These are phyloP conservation scores for Conomelus anceps DNA, from an alignment of 2,888 invertebrate species.

Conservation along the genomic window DNA sequence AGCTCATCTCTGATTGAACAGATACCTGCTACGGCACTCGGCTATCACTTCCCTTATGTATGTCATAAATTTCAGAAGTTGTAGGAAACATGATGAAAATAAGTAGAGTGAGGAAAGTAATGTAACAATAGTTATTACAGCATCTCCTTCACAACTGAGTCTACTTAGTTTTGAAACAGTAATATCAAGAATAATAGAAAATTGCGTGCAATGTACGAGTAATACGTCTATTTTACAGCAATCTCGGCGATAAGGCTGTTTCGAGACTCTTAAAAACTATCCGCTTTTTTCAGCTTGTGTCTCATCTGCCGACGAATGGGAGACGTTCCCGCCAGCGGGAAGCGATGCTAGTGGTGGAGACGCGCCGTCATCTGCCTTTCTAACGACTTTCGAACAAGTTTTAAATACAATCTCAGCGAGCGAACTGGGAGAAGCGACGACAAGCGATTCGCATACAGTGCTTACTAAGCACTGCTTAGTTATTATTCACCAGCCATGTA, in stretches of 20 bases:
- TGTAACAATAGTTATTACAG: no score
- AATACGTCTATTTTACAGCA: background rate
- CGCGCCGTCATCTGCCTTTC: background rate
- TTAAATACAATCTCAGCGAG: background rate
- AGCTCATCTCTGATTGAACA: no score
- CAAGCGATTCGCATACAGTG: background rate
- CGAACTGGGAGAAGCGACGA: background rate
- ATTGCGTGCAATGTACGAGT: background rate
- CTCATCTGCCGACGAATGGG: background rate
- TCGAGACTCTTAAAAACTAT: background rate
- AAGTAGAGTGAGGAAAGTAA: no score
- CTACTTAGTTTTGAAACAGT: no score
- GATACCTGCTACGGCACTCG: no score
- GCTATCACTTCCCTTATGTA: no score
- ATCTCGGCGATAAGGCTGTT: background rate
- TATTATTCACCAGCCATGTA: background rate
- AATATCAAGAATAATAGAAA: background rate
- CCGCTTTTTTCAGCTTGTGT: background rate
- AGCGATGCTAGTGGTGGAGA: background rate
- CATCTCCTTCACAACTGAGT: no score
- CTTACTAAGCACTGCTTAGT: background rate
- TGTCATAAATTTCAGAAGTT: no score
- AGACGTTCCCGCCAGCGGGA: background rate
- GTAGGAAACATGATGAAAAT: no score
- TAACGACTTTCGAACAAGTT: background rate